Conservation (phyloP, 2,113 vertebrate genomes). For the Melanostigma gelatinosum region DNA sequence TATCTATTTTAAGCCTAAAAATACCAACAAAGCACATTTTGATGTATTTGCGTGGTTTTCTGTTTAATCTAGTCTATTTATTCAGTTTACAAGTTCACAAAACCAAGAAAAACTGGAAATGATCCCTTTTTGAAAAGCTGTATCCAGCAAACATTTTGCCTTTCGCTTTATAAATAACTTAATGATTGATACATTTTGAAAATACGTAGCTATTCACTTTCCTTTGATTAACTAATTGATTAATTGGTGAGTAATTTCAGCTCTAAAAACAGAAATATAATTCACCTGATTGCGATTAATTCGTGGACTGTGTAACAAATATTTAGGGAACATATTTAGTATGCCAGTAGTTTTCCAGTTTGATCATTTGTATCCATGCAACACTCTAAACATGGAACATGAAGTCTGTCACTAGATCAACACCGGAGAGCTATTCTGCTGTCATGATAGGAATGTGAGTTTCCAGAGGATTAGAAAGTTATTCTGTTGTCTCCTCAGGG, state of each 20-base stretch:
- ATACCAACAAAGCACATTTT: not conserved
- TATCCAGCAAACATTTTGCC: not conserved
- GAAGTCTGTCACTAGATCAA: constrained; percentile 14
- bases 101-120: not conserved
- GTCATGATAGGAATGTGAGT: constrained; percentile 41
- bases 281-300: not conserved
- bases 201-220: not conserved
- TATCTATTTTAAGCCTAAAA: not conserved
- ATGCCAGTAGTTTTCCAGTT: constrained; percentile 9
- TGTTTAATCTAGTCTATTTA: not conserved
- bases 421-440: constrained; percentile 31
- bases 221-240: not conserved
- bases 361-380: constrained; percentile 30
- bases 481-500: constrained; percentile 51
- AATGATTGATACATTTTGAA: not conserved
- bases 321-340: constrained; percentile 4
- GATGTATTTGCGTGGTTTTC: not conserved
- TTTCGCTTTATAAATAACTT: not conserved
- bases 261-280: constrained; percentile 16
- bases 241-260: not conserved
- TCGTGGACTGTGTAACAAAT: not conserved
- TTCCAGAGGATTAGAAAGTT: constrained; percentile 67
- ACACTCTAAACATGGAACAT: constrained; percentile 55
- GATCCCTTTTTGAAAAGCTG: not conserved
- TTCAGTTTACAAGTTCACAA: not conserved